A percentile compares a stretch with the other conserved stretches of the same genome.
Conservation (phyloP, 2,797 vertebrate genomes). For the Propithecus perrieri region DNA sequence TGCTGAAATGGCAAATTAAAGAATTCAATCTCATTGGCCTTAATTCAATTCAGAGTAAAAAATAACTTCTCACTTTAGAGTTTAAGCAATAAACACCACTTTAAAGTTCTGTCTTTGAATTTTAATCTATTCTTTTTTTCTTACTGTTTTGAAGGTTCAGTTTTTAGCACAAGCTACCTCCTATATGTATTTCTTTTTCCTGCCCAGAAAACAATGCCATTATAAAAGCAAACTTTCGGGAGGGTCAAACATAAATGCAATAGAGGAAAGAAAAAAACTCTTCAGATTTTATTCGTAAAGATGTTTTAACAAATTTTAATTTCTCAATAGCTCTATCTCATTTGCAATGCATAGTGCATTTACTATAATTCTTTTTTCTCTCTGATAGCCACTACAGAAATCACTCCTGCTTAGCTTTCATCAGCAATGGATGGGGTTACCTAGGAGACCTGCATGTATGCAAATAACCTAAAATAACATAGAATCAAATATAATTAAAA, state of each 20-base stretch:
- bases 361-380: background rate
- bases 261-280: background rate
- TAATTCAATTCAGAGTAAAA: constrained; percentile 63
- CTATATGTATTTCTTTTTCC: background rate
- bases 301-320: background rate
- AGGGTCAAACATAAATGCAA: background rate
- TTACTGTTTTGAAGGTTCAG: background rate
- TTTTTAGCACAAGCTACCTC: background rate
- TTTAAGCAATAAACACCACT: constrained; percentile 45
- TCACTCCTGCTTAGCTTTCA: background rate
- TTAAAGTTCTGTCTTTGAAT: constrained; percentile 28
- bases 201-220: background rate
- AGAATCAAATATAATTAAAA: constrained; percentile 27
- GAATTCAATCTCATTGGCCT: constrained; percentile 49
- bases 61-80: constrained; percentile 19
- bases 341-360: background rate
- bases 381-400: background rate
- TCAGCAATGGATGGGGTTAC: background rate
- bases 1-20: constrained; percentile 58
- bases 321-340: background rate
- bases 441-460: background rate
- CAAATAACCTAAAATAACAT: constrained; percentile 2
- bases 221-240: constrained; percentile 28
- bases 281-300: background rate
- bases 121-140: background rate